A percentile compares a stretch with the other conserved stretches of the same genome.
Conservation (phyloP, 1,140 invertebrate species). For the Drosophila guanche region DNA sequence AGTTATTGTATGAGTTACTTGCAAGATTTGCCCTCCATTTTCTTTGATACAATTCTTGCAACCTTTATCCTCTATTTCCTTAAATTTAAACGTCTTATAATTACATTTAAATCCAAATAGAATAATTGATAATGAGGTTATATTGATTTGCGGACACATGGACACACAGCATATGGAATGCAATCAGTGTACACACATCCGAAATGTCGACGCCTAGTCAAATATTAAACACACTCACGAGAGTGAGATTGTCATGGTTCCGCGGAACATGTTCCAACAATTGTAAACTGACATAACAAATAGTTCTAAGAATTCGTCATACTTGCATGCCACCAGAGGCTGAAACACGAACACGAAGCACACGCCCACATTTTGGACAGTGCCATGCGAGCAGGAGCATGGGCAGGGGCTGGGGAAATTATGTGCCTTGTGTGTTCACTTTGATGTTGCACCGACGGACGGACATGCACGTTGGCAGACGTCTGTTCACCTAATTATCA, state of each 20-base stretch:
- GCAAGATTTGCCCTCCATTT: no score
- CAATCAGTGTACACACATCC: constrained; percentile 33
- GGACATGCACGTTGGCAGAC: constrained; percentile 39
- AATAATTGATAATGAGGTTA: no score
- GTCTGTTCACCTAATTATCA: constrained; percentile 75
- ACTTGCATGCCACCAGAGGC: constrained; percentile 8
- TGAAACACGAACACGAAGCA: constrained; percentile 14
- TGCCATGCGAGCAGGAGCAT: neutral
- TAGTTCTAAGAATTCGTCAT: constrained; percentile 49
- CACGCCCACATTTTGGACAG: constrained; percentile 25
- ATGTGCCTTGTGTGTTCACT: constrained; percentile 9
- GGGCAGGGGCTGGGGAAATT: neutral
- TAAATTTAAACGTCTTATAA: no score
- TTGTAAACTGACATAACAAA: constrained; percentile 50
- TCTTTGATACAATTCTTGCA: no score
- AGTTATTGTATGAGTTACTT: no score
- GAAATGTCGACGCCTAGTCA: constrained; percentile 39
- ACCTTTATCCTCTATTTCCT: no score
- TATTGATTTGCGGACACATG: no score
- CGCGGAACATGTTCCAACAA: constrained; percentile 34
- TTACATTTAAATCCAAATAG: no score
- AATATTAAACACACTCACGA: constrained; percentile 6
- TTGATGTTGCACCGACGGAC: constrained; percentile 55
- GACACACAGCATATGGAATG: no score
- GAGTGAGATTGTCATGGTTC: constrained; percentile 20